Base-by-base conservation (phyloP, 2,113 vertebrate genomes). In the Notarius lentiginosus region DNA sequence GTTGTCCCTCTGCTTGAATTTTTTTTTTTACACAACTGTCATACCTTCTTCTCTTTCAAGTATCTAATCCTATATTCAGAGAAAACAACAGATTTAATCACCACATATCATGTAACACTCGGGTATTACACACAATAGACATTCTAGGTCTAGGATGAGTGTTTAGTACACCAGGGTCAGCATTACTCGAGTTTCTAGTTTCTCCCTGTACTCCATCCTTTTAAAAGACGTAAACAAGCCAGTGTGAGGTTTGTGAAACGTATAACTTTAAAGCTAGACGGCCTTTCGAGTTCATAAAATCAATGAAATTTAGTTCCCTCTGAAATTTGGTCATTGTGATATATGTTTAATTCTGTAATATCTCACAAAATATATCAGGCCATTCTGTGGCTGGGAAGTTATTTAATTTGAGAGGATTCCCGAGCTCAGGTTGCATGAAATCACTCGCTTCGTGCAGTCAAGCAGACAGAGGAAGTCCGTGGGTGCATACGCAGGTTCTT, bases 51-150 rank as follows among this genome's bases (percentile, higher is more conserved):
- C 27, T 80, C 51, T 70, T 47, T 56, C 27, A 70, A 20, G 6
- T 83, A 83, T 56, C 55, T 80, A 80, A 80, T 61, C 58, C 56
- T 20, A 41, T 81, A 22, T 79, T 56, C 7, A 18, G 77, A 47
- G 34, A 60, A 81, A 61, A 60, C n/a, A 80, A 60, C 24, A 20
- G 53, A 81, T 81, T 81, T 61, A 34, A 5, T 81, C 58, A 81
- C 30, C 10, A 60, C 55, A 11, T 79, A 75, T 30, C 55, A 84
- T 1, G 3, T 61, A 51, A 84, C 72, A 72, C 82, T 22, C 5
- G 77, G n/a, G 63, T 56, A 58, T 58, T 73, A 72, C 5, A 68
- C 68, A 58, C 68, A 73, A 47, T 41, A 17, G 22, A 56, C 51
- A 58, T 79, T 30, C 20, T 65, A 58, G 24, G 56, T 49, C 53